phyloP scores from a whole-genome alignment of 2,113 vertebrate species.

The Alligator mississippiensis region DNA sequence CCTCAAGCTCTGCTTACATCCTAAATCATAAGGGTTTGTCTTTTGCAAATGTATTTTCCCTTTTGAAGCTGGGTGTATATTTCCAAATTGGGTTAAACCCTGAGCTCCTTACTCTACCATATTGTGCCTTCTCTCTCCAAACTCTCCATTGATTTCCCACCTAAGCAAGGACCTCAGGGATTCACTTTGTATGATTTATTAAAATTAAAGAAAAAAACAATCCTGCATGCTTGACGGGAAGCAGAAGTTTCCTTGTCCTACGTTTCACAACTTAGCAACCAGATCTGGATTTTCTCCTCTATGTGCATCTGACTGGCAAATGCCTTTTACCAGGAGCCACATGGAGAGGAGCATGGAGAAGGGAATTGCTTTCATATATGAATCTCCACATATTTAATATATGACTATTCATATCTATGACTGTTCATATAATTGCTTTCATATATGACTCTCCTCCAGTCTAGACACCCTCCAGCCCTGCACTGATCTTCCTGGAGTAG shows the following conservation, averaged over 20 bases:
- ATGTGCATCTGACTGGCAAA: neutral
- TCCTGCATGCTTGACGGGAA: neutral
- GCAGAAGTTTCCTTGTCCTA: neutral
- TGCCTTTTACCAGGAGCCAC: neutral
- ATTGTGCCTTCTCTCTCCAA: slow-evolving; percentile 20
- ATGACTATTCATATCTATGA: too few relatives aligned
- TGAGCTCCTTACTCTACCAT: neutral
- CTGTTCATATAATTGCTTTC: neutral
- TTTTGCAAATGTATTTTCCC: neutral
- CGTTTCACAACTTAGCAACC: neutral
- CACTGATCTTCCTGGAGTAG: neutral
- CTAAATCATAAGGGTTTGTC: neutral
- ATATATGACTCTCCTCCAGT: neutral
- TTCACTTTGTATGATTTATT: neutral
- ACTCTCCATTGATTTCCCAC: slow-evolving; percentile 1
- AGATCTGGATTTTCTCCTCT: neutral
- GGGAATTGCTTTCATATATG: neutral
- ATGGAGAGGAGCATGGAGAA: neutral
- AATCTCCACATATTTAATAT: too few relatives aligned
- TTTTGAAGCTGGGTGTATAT: slow-evolving; percentile 13
- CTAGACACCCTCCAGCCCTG: neutral
- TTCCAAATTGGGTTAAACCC: slow-evolving; percentile 21
- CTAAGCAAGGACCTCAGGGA: neutral
- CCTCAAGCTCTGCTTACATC: too few relatives aligned
- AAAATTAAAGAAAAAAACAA: neutral